phyloP scores from a whole-genome alignment of 2,797 vertebrate genomes.

The Dermochelys coriacea region DNA sequence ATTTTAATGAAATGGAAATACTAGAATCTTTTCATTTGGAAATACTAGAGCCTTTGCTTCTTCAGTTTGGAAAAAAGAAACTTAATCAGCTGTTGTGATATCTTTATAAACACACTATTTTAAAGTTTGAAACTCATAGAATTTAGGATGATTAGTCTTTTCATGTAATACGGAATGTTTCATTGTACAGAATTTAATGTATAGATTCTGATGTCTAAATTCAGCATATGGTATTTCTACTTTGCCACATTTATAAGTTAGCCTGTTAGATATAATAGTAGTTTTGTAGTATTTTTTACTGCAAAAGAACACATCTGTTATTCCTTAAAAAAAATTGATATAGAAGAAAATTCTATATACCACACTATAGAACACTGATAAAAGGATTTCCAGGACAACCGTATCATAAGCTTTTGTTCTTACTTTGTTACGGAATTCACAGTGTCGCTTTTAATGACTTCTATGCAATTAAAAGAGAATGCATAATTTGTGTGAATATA shows the following conservation, averaged over 20 bases:
- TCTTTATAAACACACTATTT: not conserved
- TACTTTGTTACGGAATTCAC: slow-evolving; percentile 80
- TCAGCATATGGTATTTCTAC: not conserved
- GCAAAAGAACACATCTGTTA: slow-evolving; percentile 27
- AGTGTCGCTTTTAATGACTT: slow-evolving; percentile 84
- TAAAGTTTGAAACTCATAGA: not conserved
- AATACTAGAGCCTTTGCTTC: not conserved
- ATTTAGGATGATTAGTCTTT: not conserved
- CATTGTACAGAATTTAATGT: not conserved
- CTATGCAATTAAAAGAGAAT: slow-evolving; percentile 76
- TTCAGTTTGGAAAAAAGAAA: not conserved
- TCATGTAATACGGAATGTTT: not conserved
- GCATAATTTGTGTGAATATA: slow-evolving; percentile 71
- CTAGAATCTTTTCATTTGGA: not conserved
- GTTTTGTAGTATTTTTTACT: not conserved
- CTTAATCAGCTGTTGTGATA: not conserved
- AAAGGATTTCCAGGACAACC: slow-evolving; percentile 81
- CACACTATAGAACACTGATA: slow-evolving; percentile 71
- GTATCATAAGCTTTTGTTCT: slow-evolving; percentile 75
- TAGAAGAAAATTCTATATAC: slow-evolving; percentile 36
- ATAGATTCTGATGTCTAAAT: not conserved
- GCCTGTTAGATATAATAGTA: not conserved
- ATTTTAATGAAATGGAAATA: not conserved
- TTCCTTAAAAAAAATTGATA: not conserved
- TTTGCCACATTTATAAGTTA: not conserved